These are phyloP conservation scores for Struthidea cinerea DNA, from an alignment of 2,113 vertebrate genomes.

Conservation along the genomic window DNA sequence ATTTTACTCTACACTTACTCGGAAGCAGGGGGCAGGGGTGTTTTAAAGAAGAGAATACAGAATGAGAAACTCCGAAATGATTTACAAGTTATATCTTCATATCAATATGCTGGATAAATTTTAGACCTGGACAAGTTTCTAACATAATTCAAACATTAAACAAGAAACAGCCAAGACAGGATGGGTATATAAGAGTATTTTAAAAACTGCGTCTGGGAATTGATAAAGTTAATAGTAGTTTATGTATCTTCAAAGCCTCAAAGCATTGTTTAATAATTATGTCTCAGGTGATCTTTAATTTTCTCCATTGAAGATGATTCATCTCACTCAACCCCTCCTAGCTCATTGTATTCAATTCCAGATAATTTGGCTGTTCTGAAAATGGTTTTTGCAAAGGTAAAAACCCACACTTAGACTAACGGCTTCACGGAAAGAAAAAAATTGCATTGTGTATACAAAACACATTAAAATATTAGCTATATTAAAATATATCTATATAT, in stretches of 20 bases:
- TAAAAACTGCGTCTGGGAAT: not conserved
- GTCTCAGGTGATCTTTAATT: constrained; percentile 2
- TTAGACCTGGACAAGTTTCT: not conserved
- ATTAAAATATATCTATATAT: not conserved
- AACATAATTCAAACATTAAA: not conserved
- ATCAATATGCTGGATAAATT: not conserved
- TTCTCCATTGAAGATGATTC: not conserved
- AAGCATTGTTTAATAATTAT: constrained; percentile 1
- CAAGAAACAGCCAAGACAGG: not conserved
- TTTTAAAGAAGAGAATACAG: not conserved
- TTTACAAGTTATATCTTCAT: not conserved
- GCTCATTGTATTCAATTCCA: not conserved
- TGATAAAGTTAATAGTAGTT: not conserved
- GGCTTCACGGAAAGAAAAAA: not conserved
- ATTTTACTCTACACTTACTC: not conserved
- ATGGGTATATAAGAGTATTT: not conserved
- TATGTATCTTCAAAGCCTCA: not conserved
- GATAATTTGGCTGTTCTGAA: not conserved
- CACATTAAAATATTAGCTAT: not conserved
- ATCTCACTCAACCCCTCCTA: not conserved
- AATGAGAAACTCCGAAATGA: not conserved
- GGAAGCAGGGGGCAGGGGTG: rapidly evolving
- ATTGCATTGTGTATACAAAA: not conserved
- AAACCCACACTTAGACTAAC: not conserved
- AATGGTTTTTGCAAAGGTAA: not conserved